A percentile compares a stretch with the other conserved stretches of the same genome.
These are phyloP conservation scores for Etheostoma cragini DNA, from an alignment of 2,113 vertebrate genomes.

Conservation along the genomic window DNA sequence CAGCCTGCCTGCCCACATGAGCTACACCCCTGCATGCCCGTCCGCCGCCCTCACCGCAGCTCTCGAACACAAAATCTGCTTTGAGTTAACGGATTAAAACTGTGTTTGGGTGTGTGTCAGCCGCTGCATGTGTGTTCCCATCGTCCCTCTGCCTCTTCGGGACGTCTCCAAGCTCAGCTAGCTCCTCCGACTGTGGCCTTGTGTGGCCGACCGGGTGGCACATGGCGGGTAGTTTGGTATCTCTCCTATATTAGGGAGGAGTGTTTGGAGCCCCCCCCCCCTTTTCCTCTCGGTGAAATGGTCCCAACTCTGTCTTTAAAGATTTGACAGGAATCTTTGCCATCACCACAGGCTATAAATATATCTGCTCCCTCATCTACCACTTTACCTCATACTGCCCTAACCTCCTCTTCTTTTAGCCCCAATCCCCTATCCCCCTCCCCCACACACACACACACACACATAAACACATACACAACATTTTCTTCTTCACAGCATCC, in stretches of 20 bases:
- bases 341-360: constrained; percentile 63
- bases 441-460: background rate
- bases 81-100: constrained; percentile 73
- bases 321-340: constrained; percentile 72
- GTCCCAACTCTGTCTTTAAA: constrained; percentile 56
- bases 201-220: constrained; percentile 46
- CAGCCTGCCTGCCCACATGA: constrained; percentile 69
- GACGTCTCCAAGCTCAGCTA: constrained; percentile 36
- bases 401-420: constrained; percentile 38
- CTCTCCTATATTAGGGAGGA: constrained; percentile 60
- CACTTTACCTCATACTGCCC: constrained; percentile 36
- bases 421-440: constrained; percentile 7
- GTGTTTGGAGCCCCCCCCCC: constrained; percentile 47
- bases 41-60: constrained; percentile 66
- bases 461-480: constrained; percentile 7
- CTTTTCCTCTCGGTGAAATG: constrained; percentile 50
- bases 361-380: constrained; percentile 36
- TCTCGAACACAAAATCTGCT: constrained; percentile 74
- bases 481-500: constrained; percentile 18
- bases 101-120: constrained; percentile 55
- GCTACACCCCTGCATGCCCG: constrained; percentile 67
- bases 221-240: constrained; percentile 44
- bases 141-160: constrained; percentile 28
- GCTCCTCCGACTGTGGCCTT: constrained; percentile 38
- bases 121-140: constrained; percentile 61